Base-by-base conservation (phyloP, 2,113 vertebrate genomes). In the Delphinus delphis region DNA sequence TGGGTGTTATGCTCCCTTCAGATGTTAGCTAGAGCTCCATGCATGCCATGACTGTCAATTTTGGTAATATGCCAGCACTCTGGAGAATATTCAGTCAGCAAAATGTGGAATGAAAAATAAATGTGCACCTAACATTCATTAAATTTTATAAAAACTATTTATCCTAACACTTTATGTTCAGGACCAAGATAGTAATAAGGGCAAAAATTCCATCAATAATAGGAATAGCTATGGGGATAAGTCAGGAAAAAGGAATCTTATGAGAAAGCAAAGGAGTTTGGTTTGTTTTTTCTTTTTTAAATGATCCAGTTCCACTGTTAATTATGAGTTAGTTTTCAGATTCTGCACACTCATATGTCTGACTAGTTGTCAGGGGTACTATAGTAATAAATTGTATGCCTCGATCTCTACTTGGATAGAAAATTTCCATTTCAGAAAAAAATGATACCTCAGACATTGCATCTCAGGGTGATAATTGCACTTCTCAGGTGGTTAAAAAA, bases 391-490 rank as follows among this genome's bases (percentile, higher is more conserved):
- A 96, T 96, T 96, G 90, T 96, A 97, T 79, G 82, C 55, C 10
- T 21, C 33, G 31, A 53, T 94, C 36, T 81, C 73, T 83, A 77
- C 63, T 58, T 31, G 62, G 47, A 44, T 92, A 74, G 62, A 95
- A 58, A 88, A 98, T 97, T 97, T 98, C 71, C 71, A 93, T 92
- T 97, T 97, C 81, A 85, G 74, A 94, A 92, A 53, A 90, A 93
- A 76, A 82, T 50, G 87, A 97, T 97, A 55, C 67, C 77, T 93
- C 84, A 96, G 97, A 33, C 53, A 73, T n/a, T 94, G 88, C 65
- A 97, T 98, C 96, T 97, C 98, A 97, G 97, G 80, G 93, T 96
- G 96, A 97, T 92, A 50, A 97, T 98, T 97, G 95, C 90, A 70
- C 95, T 98, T 97, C 97, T 97, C 94, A 88, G 55, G 79, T 97